Conservation (phyloP, 1,140 invertebrate species). For the Thaumatotibia leucotreta region DNA sequence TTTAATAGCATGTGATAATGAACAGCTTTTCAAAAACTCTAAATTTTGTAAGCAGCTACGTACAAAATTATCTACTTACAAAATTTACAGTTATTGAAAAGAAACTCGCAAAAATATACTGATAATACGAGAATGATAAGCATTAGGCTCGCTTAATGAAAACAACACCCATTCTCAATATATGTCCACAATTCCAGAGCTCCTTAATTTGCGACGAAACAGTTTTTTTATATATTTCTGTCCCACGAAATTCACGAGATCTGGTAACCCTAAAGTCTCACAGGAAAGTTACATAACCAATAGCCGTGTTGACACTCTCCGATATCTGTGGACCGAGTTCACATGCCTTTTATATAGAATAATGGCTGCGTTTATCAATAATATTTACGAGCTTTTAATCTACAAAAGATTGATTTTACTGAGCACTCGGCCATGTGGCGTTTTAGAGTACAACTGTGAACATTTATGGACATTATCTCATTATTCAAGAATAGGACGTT, state of each 20-base stretch:
- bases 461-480: background rate
- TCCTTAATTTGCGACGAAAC: too few relatives aligned
- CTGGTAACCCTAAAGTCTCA: slow-evolving; percentile 20
- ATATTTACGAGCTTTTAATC: slow-evolving; percentile 38
- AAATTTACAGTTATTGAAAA: too few relatives aligned
- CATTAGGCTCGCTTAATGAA: too few relatives aligned
- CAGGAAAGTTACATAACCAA: slow-evolving; percentile 38
- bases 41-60: too few relatives aligned
- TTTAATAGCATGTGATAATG: too few relatives aligned
- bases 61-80: too few relatives aligned
- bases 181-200: too few relatives aligned
- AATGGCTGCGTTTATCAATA: slow-evolving; percentile 34
- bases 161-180: too few relatives aligned
- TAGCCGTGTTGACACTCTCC: slow-evolving; percentile 41
- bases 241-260: background rate
- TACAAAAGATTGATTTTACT: slow-evolving; percentile 32
- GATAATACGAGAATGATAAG: too few relatives aligned
- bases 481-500: background rate
- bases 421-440: slow-evolving; percentile 17
- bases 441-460: background rate
- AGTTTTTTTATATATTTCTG: too few relatives aligned
- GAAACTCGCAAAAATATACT: too few relatives aligned
- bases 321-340: slow-evolving; percentile 40
- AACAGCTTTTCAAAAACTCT: too few relatives aligned
- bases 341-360: slow-evolving; percentile 38